Evolutionary conservation across 2,113 vertebrate species (phyloP).

Genomic region (Pavo muticus): DNA sequence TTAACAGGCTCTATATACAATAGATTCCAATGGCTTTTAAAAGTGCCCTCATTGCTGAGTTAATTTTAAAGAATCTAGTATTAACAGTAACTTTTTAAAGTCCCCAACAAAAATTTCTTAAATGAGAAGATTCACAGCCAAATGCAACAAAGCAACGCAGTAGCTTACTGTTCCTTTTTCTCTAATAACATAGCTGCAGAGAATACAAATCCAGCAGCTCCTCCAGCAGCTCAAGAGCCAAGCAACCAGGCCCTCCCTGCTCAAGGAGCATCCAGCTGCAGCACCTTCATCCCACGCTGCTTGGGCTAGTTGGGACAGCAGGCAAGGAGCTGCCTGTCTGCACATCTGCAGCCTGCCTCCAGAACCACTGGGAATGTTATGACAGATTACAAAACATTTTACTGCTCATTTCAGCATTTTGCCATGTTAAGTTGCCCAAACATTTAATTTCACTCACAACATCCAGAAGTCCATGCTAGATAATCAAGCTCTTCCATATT

Average conservation of each 20-base stretch:
- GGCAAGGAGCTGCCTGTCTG: background rate
- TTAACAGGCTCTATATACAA: slow-evolving; percentile 41
- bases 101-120: background rate
- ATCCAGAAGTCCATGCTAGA: too few species aligned
- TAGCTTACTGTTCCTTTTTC: background rate
- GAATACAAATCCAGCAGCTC: background rate
- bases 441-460: rapidly evolving
- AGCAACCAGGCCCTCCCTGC: background rate
- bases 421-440: background rate
- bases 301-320: rapidly evolving
- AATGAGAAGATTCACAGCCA: background rate
- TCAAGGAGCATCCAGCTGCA: background rate
- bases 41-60: background rate
- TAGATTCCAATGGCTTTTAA: slow-evolving; percentile 9
- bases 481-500: rapidly evolving
- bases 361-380: rapidly evolving
- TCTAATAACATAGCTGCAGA: background rate
- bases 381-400: background rate
- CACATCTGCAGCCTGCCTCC: background rate
- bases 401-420: background rate
- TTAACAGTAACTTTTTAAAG: background rate
- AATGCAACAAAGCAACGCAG: background rate
- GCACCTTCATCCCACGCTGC: background rate
- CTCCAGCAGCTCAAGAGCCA: background rate
- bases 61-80: slow-evolving; percentile 14